A percentile compares a stretch with the other conserved stretches of the same genome.
Conservation (phyloP, 2,888 invertebrate species). For the Theretra japonica region DNA sequence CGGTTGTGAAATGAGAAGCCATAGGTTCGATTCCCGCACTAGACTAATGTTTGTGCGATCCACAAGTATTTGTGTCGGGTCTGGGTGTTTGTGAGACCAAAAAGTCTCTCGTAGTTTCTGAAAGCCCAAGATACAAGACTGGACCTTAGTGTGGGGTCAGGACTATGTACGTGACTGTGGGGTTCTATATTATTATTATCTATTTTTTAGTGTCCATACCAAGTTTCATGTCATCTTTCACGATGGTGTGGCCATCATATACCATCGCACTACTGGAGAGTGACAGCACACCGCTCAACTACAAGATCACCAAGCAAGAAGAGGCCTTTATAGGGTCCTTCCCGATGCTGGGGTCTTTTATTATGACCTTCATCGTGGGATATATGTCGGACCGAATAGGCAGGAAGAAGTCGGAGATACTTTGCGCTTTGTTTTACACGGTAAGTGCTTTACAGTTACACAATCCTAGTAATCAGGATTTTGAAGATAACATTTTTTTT, state of each 20-base stretch:
- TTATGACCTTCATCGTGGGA: constrained; percentile 40
- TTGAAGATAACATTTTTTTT: no score
- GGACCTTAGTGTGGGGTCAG: no score
- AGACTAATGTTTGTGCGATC: no score
- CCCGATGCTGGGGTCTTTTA: constrained; percentile 49
- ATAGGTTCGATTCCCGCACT: no score
- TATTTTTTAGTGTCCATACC: constrained; percentile 46
- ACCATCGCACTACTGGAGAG: constrained; percentile 44
- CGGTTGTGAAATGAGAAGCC: no score
- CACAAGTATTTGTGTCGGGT: no score
- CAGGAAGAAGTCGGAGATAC: constrained; percentile 47
- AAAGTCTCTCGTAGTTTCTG: no score
- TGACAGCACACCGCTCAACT: constrained; percentile 47
- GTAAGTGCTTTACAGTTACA: constrained; percentile 42
- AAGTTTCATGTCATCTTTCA: constrained; percentile 39
- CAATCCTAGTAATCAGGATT: neutral
- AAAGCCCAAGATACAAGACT: no score
- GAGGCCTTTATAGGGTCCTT: constrained; percentile 50
- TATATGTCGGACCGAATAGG: constrained; percentile 49
- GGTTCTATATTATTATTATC: no score
- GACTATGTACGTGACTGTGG: no score
- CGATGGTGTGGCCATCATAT: constrained; percentile 54
- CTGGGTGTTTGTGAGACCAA: no score
- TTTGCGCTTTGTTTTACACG: constrained; percentile 42
- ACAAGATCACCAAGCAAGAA: constrained; percentile 43